Base-by-base conservation (phyloP, 2,888 invertebrate species). In the Blera fallax region DNA sequence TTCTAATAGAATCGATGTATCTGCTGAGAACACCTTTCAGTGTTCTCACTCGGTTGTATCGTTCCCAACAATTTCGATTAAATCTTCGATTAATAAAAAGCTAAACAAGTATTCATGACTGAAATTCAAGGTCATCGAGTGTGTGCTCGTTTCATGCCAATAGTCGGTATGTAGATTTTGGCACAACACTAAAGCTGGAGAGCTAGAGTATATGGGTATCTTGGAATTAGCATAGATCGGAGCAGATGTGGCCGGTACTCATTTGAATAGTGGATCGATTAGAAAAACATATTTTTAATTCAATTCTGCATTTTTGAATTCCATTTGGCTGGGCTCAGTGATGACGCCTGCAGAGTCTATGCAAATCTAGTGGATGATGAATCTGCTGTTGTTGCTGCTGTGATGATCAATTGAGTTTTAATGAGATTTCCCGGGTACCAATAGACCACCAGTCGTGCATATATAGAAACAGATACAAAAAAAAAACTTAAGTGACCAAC, bases 261-360 rank as follows among this genome's bases (percentile, higher is more conserved):
- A 80, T 84, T 84, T 84, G 65, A 76, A 84, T 84, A 79, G 74
- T 65, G 79, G 74, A 76, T 79, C 80, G 74, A 84, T 84, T 80
- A 84, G 69, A 69, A 50, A 54, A 79, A 58, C 27, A 45, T 43
- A 69, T 43, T 52, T 43, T 43, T 29, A 52, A 74, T 54, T 65
- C 29, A 64, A 65, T 43, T 80, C 43, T 70, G 69, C 69, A 80
- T 83, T 83, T 83, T 54, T 82, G 78, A 62, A 80, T 74, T 60
- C 18, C 16, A 2, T 58, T 77, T 48, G 48, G 76, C 40, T 45
- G 43, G 64, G n/a, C 56, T 60, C 56, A 29, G 74, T 21, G 27
- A 43, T 24, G 27, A 14, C 34, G 43, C 3, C 18, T 50, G 43
- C 43, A 14, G 54, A 32, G 34, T 29, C 8, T 43, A 69, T 69